These are phyloP conservation scores for Ceuthmochares aereus DNA, from an alignment of 2,113 vertebrate genomes.

Conservation along the genomic window DNA sequence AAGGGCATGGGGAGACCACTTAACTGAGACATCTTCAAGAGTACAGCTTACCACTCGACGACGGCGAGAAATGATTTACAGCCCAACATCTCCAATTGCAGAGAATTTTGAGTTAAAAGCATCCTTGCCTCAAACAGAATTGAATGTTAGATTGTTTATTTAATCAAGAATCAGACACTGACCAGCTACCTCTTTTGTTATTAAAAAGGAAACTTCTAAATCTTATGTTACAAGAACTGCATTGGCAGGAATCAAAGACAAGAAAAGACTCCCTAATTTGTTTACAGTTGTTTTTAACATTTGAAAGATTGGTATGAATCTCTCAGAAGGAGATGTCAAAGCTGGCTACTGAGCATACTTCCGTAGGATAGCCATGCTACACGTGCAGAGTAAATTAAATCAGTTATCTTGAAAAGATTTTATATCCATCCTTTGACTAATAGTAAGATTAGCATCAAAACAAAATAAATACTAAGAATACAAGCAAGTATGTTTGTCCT, in stretches of 20 bases:
- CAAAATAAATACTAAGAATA: background rate
- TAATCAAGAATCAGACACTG: background rate
- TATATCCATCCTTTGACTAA: background rate
- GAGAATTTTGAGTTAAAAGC: background rate
- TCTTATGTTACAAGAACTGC: background rate
- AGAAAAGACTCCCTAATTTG: background rate
- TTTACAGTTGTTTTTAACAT: background rate
- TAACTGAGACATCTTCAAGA: rapidly evolving
- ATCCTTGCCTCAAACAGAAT: background rate
- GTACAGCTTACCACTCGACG: background rate
- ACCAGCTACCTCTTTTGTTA: background rate
- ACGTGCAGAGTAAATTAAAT: background rate
- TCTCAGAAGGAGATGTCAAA: background rate
- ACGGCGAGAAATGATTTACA: background rate
- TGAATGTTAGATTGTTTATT: background rate
- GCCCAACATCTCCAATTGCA: background rate
- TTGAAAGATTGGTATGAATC: background rate
- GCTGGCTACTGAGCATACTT: background rate
- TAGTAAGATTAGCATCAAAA: background rate
- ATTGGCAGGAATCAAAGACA: background rate
- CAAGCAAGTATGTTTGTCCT: background rate
- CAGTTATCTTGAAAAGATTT: background rate
- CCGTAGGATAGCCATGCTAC: background rate
- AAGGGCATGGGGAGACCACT: background rate
- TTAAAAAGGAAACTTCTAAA: background rate